A percentile compares a stretch with the other conserved stretches of the same genome.
phyloP scores from a whole-genome alignment of 2,113 vertebrate species.

The Rhea pennata region DNA sequence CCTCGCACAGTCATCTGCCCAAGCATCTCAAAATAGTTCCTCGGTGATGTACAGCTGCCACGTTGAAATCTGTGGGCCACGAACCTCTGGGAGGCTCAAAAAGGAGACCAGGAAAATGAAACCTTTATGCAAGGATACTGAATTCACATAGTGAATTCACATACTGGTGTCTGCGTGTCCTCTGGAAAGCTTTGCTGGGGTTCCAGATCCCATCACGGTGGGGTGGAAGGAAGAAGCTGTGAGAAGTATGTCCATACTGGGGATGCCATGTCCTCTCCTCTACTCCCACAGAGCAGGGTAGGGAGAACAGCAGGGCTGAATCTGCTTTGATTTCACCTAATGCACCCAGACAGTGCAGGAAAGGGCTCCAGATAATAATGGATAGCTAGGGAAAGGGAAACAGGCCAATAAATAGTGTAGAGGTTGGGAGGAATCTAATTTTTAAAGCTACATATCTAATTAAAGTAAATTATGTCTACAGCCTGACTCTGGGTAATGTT shows the following conservation, averaged over 20 bases:
- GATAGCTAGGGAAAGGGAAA: constrained; percentile 10
- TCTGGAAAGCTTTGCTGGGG: background rate
- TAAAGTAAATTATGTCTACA: constrained; percentile 38
- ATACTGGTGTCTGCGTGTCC: background rate
- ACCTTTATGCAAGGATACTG: background rate
- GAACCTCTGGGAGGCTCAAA: background rate
- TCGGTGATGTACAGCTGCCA: rapidly evolving
- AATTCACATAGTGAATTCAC: too few relatives aligned
- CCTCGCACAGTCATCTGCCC: background rate
- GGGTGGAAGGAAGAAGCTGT: background rate
- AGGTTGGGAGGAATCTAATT: constrained; percentile 57
- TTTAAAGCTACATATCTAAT: constrained; percentile 49
- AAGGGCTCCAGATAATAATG: background rate
- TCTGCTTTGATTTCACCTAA: constrained; percentile 39
- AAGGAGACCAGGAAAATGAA: background rate
- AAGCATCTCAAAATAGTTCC: background rate
- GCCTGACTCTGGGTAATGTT: constrained; percentile 60
- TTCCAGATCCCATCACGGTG: background rate
- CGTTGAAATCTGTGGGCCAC: background rate
- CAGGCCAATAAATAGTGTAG: background rate
- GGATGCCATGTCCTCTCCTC: background rate
- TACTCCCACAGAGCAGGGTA: background rate
- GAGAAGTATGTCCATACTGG: background rate
- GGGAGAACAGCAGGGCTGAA: background rate
- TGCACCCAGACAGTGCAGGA: constrained; percentile 26